Evolutionary conservation across 1,140 invertebrate species (phyloP).

Genomic region (Drosophila rufa): DNA sequence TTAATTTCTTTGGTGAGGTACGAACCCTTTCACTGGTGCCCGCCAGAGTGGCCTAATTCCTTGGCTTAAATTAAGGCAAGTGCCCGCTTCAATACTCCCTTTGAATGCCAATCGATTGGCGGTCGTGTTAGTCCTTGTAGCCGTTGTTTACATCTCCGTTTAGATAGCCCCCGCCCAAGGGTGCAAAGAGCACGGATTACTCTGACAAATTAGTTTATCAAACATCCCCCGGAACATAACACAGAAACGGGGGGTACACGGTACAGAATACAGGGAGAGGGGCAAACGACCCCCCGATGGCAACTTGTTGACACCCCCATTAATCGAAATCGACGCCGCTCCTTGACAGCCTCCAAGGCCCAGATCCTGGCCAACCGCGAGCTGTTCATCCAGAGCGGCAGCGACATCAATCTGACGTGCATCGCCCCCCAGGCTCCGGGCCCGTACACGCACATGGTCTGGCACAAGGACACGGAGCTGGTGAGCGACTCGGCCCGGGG

Average conservation of each 20-base stretch:
- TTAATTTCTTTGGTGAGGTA: background rate
- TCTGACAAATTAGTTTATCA: slow-evolving; percentile 54
- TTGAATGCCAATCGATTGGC: slow-evolving; percentile 42
- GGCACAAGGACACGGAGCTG: slow-evolving; percentile 94
- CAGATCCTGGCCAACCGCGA: slow-evolving; percentile 94
- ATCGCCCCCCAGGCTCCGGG: slow-evolving; percentile 93
- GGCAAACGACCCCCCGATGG: background rate
- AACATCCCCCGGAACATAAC: slow-evolving; percentile 10
- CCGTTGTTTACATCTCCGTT: slow-evolving; percentile 45
- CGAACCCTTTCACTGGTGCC: background rate
- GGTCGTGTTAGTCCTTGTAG: slow-evolving; percentile 36
- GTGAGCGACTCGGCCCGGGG: slow-evolving; percentile 95
- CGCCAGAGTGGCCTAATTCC: background rate
- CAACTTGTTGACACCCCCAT: slow-evolving; percentile 31
- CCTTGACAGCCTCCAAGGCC: slow-evolving; percentile 92
- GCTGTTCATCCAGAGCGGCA: slow-evolving; percentile 94
- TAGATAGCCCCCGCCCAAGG: slow-evolving; percentile 15
- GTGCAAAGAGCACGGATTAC: slow-evolving; percentile 42
- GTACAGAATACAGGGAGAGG: background rate
- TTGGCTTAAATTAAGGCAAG: slow-evolving; percentile 10
- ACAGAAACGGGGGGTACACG: background rate
- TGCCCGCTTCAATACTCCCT: slow-evolving; percentile 4
- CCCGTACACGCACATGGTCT: slow-evolving; percentile 96
- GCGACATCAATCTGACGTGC: slow-evolving; percentile 96
- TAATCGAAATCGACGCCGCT: slow-evolving; percentile 46